Evolutionary conservation across 2,797 vertebrate genomes (phyloP), one percentile per base, ranked within the genome.

Genomic region (Sphaeramia orbicularis): DNA sequence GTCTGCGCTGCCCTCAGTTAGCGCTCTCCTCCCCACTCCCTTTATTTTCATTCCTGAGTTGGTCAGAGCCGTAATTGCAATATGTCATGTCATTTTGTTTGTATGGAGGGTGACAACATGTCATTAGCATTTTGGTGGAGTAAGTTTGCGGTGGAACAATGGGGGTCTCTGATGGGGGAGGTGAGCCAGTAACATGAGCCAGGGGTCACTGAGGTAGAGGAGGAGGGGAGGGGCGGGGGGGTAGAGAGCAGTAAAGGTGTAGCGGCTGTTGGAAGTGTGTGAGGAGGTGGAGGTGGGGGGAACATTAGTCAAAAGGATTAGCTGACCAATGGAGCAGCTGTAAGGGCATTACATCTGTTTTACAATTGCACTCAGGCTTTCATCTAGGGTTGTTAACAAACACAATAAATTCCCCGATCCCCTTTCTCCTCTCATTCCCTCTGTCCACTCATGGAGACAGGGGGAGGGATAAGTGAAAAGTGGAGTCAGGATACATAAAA

Each of bases 331-430:
- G 88, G 89, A 92, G 91, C 89, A 93, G 92, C 91, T 94, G 91
- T 93, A 89, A 91, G 91, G 89, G 91, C 88, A 94, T 94, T 94
- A 95, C 93, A 95, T 92, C 91, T 92, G 90, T 93, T 94, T 94
- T 92, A 93, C 92, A 92, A 93, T 92, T 89, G 91, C 90, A 76
- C 88, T 77, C 70, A 63, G 86, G 84, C 93, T 94, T 95, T 94
- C 92, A 94, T 93, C 91, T 92, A 58, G 76, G 71, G 89, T 84
- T 85, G 88, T 94, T 94, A 94, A 92, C 90, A 85, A 90, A 93
- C 88, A 93, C 91, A 94, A 92, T 93, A 91, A 93, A 93, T 91
- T 90, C 87, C 81, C 83, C 80, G 79, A 93, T 89, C 82, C 91
- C 73, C 79, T 78, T 89, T 92, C 87, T 86, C 86, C 87, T 89